Evolutionary conservation across 2,113 vertebrate genomes (phyloP), one percentile per base, ranked within the genome.

Genomic region (Brienomyrus longianalis): DNA sequence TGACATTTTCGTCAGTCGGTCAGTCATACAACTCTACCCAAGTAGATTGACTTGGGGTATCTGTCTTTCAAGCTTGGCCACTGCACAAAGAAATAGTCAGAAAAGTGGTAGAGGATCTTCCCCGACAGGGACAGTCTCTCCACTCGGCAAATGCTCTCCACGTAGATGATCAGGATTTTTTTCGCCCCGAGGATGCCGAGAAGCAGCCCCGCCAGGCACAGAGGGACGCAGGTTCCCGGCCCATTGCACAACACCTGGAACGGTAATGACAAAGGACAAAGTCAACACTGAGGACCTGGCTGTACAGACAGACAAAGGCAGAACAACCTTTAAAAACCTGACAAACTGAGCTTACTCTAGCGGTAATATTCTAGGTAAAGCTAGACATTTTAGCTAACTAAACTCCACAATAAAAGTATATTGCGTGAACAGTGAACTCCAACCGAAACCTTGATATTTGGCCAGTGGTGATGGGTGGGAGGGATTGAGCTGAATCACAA

Each of bases 181-280:
- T 99, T 98, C 88, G 98, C 88, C 92, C 97, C 96, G 70, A 98
- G 93, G 88, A 98, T 93, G 77, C 97, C 96, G 17, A 99, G 97
- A 10, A 99, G 95, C 90, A 98, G 93, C 87, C 95, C 97, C 45
- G 97, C 96, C 59, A 94, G 11, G 91, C 98, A 99, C 62, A 98
- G 92, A 52, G 98, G 98, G 91, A 99, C 94, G 62, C 98, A 99
- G 0, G 98, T 99, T 88, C 98, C 98, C 0, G 98, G 98, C 74
- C 98, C 98, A 0, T 99, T 99, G 95, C 98, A 98, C 93, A 99
- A 91, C 92, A 99, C 96, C 98, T 99, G 93, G 77, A 96, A 96
- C 86, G 93, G 94, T 90, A 95, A 35, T 4, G 51, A 48, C 2
- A 84, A 56, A 10, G 2, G 91, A 15, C 62, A 88, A 88, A 39